Evolutionary conservation across 2,888 invertebrate genomes (phyloP).

Genomic region (Trissonchulus sp.): DNA sequence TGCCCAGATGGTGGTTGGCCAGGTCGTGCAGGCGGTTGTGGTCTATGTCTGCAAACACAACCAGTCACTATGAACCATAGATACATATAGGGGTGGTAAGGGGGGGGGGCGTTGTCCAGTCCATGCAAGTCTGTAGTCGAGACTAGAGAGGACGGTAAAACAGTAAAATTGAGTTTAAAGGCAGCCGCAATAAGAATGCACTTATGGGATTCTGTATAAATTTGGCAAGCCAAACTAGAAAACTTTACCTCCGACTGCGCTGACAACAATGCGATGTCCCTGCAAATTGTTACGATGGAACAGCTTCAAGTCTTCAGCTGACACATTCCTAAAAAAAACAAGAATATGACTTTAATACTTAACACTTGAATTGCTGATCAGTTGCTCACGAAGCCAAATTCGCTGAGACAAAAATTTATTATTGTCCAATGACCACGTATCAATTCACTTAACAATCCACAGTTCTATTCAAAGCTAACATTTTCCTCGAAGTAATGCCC

Average conservation of each 20-base stretch:
- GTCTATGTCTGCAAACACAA: slow-evolving; percentile 15
- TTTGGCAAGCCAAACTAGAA: neutral
- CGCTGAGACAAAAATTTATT: too few relatives aligned
- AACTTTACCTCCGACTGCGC: slow-evolving; percentile 15
- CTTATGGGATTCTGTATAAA: too few relatives aligned
- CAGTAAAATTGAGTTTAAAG: too few relatives aligned
- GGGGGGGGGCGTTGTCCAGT: neutral
- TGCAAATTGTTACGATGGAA: slow-evolving; percentile 10
- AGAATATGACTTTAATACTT: neutral
- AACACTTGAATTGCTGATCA: too few relatives aligned
- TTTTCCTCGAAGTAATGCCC: too few relatives aligned
- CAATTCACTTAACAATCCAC: too few relatives aligned
- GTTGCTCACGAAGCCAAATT: too few relatives aligned
- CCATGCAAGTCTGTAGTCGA: too few relatives aligned
- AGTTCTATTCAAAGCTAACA: too few relatives aligned
- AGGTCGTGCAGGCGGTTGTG: neutral
- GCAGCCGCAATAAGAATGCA: too few relatives aligned
- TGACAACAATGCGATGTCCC: slow-evolving; percentile 12
- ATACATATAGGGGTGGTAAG: neutral
- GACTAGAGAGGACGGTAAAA: too few relatives aligned
- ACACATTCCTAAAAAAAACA: neutral
- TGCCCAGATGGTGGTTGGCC: slow-evolving; percentile 5
- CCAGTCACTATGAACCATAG: neutral
- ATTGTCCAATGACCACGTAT: too few relatives aligned
- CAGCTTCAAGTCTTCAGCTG: neutral